Evolutionary conservation across 2,797 vertebrate species (phyloP).

Genomic region (Gambusia yucatana): DNA sequence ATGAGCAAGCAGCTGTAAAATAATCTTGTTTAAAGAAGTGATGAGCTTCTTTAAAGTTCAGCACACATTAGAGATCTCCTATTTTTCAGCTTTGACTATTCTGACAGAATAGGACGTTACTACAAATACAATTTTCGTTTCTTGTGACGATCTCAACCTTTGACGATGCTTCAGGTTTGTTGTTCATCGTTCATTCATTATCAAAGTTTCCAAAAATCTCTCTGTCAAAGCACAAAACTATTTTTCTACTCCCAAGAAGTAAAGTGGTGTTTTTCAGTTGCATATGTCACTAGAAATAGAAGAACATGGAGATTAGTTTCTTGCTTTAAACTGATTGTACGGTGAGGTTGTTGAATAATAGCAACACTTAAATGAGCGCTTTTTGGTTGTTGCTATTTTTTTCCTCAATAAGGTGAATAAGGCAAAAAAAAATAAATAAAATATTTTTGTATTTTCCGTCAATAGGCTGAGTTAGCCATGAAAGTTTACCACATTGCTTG

Average conservation of each 20-base stretch:
- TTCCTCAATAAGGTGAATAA: not conserved
- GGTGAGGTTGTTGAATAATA: not conserved
- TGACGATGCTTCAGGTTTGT: not conserved
- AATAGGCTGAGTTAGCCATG: not conserved
- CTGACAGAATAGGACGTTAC: not conserved
- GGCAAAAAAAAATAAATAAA: too few species aligned
- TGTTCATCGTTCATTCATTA: not conserved
- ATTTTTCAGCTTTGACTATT: not conserved
- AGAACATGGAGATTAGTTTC: not conserved
- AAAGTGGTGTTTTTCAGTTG: not conserved
- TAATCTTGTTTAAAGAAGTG: not conserved
- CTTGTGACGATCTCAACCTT: not conserved
- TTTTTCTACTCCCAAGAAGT: not conserved
- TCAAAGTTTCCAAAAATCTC: not conserved
- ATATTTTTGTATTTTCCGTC: not conserved
- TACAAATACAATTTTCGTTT: not conserved
- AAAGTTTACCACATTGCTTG: not conserved
- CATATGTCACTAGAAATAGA: not conserved
- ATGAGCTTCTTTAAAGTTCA: not conserved
- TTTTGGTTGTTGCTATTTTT: not conserved
- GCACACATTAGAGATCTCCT: not conserved
- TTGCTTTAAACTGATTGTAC: not conserved
- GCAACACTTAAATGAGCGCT: not conserved
- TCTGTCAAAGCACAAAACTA: not conserved
- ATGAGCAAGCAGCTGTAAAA: not conserved